A percentile compares a stretch with the other conserved stretches of the same genome.
These are phyloP conservation scores for Pteropus rufus DNA, from an alignment of 2,797 vertebrate species.

Conservation along the genomic window DNA sequence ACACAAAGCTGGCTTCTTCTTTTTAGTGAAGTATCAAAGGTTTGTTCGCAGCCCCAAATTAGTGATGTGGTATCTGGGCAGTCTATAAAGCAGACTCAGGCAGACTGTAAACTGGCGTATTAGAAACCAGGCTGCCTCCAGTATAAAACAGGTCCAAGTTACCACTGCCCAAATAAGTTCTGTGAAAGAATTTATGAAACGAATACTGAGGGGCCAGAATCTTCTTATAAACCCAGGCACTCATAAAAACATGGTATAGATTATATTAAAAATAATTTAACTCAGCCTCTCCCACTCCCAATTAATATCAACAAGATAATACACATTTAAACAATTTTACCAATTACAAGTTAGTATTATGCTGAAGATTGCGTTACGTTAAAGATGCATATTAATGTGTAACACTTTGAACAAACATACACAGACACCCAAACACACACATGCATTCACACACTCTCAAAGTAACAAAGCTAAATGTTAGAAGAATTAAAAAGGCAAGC, in stretches of 20 bases:
- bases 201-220: not conserved
- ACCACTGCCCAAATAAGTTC: not conserved
- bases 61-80: not conserved
- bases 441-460: not conserved
- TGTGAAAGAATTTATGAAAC: not conserved
- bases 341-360: not conserved
- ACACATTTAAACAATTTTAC: slow-evolving; percentile 68
- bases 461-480: not conserved
- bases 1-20: not conserved
- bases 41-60: not conserved
- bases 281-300: slow-evolving; percentile 67
- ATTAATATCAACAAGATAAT: slow-evolving; percentile 75
- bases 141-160: not conserved
- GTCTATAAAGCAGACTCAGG: not conserved
- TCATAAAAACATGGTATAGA: not conserved
- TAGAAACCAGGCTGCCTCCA: not conserved
- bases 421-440: not conserved
- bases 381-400: not conserved
- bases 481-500: not conserved
- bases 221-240: not conserved
- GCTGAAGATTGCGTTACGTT: not conserved
- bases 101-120: not conserved
- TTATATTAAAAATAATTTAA: slow-evolving; percentile 74
- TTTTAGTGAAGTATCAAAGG: not conserved
- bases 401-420: not conserved